Base-by-base conservation (phyloP, 2,888 invertebrate species). In the Tethea ocularis region DNA sequence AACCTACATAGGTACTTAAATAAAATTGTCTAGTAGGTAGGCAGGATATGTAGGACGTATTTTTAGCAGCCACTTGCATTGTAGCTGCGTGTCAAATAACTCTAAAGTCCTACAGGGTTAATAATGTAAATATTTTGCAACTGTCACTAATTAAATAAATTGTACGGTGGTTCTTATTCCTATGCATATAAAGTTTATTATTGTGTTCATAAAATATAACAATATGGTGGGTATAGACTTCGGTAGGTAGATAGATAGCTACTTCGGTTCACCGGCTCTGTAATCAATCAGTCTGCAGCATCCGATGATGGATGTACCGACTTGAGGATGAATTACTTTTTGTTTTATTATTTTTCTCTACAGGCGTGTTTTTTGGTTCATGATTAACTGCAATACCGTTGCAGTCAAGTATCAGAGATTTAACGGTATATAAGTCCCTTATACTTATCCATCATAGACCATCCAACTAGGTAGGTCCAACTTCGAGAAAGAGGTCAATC, bases 281-380 rank as follows among this genome's bases (percentile, higher is more conserved):
- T 46, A 46, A 46, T 61, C 61, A 64, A 61, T 64, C 61, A 64
- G 52, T 36, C 56, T 57, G 20, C 46, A 46, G n/a, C 46, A 46
- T 46, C 46, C 46, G 46, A 46, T 46, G 46, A 46, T 46, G 46
- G 46, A 46, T 46, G 46, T 46, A 17, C 10, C 10, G 38, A 38
- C 20, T 10, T 7, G 46, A 20, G 1, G 41, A 4, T 10, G 20
- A n/a, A 6, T 36, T 2, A 38, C n/a, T n/a, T 38, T 20, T 41
- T 17, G 10, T n/a, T 41, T 41, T 41, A 17, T 41, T 46, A 46
- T 46, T 46, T 46, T 46, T 46, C 17, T 46, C 8, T 10, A 46
- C 46, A 46, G 10, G n/a, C 1, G 7, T 46, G 17, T n/a, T 7
- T 3, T 46, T 20, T 20, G 8, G 20, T 46, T 46, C 46, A 6